phyloP scores from a whole-genome alignment of 1,140 invertebrate species.

The Eumeta japonica region DNA sequence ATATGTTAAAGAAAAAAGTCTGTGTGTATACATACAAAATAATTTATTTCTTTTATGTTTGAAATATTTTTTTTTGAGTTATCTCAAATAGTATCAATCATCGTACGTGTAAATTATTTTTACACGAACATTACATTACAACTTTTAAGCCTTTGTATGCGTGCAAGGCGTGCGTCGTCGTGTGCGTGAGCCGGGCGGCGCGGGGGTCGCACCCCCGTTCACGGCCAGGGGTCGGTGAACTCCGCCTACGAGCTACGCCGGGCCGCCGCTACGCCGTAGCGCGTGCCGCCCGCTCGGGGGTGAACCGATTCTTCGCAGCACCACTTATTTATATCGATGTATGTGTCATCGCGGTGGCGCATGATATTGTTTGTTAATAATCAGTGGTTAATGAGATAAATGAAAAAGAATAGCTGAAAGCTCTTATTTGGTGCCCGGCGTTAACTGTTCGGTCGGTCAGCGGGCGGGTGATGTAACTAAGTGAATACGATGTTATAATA shows the following conservation, averaged over 20 bases:
- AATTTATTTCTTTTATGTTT: slow-evolving; percentile 21
- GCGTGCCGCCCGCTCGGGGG: too few relatives aligned
- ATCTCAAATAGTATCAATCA: slow-evolving; percentile 13
- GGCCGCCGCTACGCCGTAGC: slow-evolving; percentile 50
- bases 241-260: slow-evolving; percentile 47
- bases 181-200: slow-evolving; percentile 9
- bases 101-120: slow-evolving; percentile 15
- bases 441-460: too few relatives aligned
- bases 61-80: slow-evolving; percentile 8
- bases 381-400: too few relatives aligned
- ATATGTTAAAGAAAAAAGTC: too few relatives aligned
- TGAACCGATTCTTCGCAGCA: too few relatives aligned
- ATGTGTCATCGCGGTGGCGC: too few relatives aligned
- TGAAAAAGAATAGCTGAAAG: too few relatives aligned
- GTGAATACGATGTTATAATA: too few relatives aligned
- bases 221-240: slow-evolving; percentile 54
- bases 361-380: too few relatives aligned
- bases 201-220: slow-evolving; percentile 43
- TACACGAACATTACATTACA: slow-evolving; percentile 25
- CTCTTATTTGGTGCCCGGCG: too few relatives aligned
- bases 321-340: too few relatives aligned
- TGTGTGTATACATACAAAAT: slow-evolving; percentile 21
- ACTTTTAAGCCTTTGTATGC: slow-evolving; percentile 9
- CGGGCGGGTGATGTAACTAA: too few relatives aligned
- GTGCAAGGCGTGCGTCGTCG: slow-evolving; percentile 8